Evolutionary conservation across 1,140 invertebrate species (phyloP).

Genomic region (Aphelinus certus): DNA sequence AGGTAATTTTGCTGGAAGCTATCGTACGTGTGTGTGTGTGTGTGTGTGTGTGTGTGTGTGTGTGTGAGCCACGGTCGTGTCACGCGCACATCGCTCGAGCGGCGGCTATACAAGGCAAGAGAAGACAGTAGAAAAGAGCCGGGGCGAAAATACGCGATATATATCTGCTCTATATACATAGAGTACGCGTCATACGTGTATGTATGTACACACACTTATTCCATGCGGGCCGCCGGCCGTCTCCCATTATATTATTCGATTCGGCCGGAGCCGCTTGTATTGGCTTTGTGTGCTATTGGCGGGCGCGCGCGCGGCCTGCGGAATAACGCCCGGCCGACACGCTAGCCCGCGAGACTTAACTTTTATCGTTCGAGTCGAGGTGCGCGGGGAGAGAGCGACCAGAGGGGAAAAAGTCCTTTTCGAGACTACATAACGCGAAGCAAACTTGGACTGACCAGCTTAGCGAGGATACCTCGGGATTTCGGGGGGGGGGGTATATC

Average conservation of each 20-base stretch:
- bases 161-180: too few species aligned
- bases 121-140: slow-evolving; percentile 4
- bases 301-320: slow-evolving; percentile 31
- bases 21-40: too few species aligned
- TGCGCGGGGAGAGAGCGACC: background rate
- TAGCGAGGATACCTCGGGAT: slow-evolving; percentile 31
- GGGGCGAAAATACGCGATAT: slow-evolving; percentile 1
- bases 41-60: background rate
- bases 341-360: slow-evolving; percentile 35
- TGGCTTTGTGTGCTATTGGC: slow-evolving; percentile 26
- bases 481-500: slow-evolving; percentile 37
- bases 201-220: too few species aligned
- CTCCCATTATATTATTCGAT: slow-evolving; percentile 56
- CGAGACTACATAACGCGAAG: too few species aligned
- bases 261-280: slow-evolving; percentile 35
- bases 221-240: background rate
- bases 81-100: slow-evolving; percentile 15
- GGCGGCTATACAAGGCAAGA: slow-evolving; percentile 36
- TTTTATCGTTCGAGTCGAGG: slow-evolving; percentile 24
- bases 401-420: background rate
- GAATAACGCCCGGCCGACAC: slow-evolving; percentile 40
- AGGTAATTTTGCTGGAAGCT: slow-evolving; percentile 11
- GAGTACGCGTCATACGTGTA: too few species aligned
- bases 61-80: background rate
- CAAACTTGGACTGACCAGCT: slow-evolving; percentile 34